phyloP scores from a whole-genome alignment of 2,113 vertebrate genomes.

The Rhea pennata region DNA sequence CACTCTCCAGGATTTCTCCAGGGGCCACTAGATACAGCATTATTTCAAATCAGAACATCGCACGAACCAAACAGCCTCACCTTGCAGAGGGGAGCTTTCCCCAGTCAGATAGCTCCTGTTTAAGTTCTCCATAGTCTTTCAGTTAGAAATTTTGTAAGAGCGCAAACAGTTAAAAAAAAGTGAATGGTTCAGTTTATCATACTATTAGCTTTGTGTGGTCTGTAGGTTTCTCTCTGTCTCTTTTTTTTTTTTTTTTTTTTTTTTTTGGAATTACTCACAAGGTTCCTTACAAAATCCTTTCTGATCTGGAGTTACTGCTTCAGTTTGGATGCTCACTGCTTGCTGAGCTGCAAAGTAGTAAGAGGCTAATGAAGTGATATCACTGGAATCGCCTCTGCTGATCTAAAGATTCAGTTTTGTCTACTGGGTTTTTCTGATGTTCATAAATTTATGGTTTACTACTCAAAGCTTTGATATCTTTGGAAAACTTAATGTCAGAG shows the following conservation, averaged over 20 bases:
- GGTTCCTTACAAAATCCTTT: not conserved
- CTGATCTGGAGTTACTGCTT: not conserved
- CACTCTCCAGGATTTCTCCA: not conserved
- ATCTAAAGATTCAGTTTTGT: not conserved
- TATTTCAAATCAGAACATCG: not conserved
- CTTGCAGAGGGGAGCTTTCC: not conserved
- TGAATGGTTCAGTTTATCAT: not conserved
- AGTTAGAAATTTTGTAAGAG: not conserved
- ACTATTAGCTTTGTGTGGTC: not conserved
- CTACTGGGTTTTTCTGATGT: not conserved
- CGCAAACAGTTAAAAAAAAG: not conserved
- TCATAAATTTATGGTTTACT: constrained; percentile 32
- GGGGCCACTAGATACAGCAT: not conserved
- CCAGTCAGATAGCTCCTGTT: not conserved
- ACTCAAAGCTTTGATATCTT: constrained; percentile 16
- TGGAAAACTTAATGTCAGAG: constrained; percentile 48
- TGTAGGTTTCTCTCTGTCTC: fast-evolving
- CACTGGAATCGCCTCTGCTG: not conserved
- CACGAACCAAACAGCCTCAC: too few species aligned
- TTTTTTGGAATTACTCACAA: not conserved
- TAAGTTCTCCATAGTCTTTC: not conserved
- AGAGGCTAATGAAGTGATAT: constrained; percentile 11
- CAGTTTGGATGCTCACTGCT: not conserved
- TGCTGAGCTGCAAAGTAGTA: not conserved
- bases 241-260: not conserved